Conservation (phyloP, 2,888 invertebrate genomes). For the Synergus japonicus region DNA sequence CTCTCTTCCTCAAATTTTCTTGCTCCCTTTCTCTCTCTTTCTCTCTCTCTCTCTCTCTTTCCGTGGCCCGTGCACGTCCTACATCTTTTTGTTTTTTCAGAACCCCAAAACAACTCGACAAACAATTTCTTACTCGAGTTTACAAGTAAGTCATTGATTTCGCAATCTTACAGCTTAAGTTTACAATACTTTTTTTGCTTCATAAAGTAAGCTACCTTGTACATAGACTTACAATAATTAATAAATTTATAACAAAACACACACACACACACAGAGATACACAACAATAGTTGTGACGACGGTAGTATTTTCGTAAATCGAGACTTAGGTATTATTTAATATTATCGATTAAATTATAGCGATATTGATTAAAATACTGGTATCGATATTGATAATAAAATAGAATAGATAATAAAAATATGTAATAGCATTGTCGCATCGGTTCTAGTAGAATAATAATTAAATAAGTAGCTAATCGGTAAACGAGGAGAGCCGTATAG, state of each 20-base stretch:
- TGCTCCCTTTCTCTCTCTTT: constrained; percentile 62
- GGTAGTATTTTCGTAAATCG: constrained; percentile 23
- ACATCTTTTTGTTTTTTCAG: constrained; percentile 67
- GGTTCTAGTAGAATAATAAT: constrained; percentile 68
- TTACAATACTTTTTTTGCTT: constrained; percentile 57
- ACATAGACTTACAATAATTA: constrained; percentile 58
- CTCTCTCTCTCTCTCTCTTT: constrained; percentile 64
- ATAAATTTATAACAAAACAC: constrained; percentile 45
- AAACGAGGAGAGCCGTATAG: constrained; percentile 76
- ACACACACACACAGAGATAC: constrained; percentile 60
- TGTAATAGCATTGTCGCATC: constrained; percentile 63
- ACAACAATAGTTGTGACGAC: constrained; percentile 53
- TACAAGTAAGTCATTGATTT: constrained; percentile 43
- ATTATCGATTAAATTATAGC: constrained; percentile 44
- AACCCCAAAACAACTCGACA: constrained; percentile 53
- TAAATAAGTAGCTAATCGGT: constrained; percentile 75
- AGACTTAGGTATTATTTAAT: constrained; percentile 63
- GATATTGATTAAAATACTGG: constrained; percentile 41
- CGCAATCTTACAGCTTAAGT: constrained; percentile 48
- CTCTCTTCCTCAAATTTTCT: constrained; percentile 69
- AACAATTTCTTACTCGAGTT: constrained; percentile 57
- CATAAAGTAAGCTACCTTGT: constrained; percentile 54
- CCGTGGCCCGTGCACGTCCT: constrained; percentile 73
- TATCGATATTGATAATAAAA: constrained; percentile 52
- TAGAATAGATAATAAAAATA: constrained; percentile 67